Evolutionary conservation across 1,140 invertebrate species (phyloP).

Genomic region (Drosophila nigromelanica): DNA sequence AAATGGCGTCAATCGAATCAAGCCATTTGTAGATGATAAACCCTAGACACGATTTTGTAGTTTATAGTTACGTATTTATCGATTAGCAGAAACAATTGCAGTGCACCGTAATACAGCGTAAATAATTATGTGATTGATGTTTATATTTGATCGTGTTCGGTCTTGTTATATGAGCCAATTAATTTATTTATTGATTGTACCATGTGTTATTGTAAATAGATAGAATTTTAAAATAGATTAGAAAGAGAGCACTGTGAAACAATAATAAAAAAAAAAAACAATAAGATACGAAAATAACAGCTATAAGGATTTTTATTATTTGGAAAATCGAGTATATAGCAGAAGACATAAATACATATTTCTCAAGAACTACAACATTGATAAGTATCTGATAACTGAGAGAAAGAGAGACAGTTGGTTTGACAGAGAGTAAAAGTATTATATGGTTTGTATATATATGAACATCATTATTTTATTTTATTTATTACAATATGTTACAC

Average conservation of each 20-base stretch:
- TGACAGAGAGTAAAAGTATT: constrained; percentile 42
- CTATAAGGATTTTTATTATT: constrained; percentile 12
- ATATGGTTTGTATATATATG: constrained; percentile 54
- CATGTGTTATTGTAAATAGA: constrained; percentile 28
- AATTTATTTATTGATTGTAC: constrained; percentile 42
- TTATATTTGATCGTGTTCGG: constrained; percentile 13
- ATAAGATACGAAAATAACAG: constrained; percentile 12
- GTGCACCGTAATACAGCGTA: constrained; percentile 2
- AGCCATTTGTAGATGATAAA: constrained; percentile 31
- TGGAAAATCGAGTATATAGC: constrained; percentile 34
- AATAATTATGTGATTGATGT: constrained; percentile 27
- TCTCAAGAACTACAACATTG: constrained; percentile 69
- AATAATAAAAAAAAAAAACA: constrained; percentile 17
- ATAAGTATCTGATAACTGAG: constrained; percentile 58
- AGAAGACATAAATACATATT: constrained; percentile 38
- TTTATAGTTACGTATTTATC: constrained; percentile 18
- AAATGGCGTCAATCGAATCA: constrained; percentile 10
- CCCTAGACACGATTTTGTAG: constrained; percentile 30
- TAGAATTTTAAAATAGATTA: constrained; percentile 15
- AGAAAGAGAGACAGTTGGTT: constrained; percentile 48
- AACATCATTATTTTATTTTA: constrained; percentile 48
- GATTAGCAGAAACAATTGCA: constrained; percentile 16
- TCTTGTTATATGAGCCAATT: constrained; percentile 45
- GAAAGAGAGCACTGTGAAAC: constrained; percentile 12
- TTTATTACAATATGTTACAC: constrained; percentile 48